Percentiles rank a stretch among this genome's conserved stretches.
Conservation (phyloP, 2,888 invertebrate genomes). For the Choristoneura rosaceana region DNA sequence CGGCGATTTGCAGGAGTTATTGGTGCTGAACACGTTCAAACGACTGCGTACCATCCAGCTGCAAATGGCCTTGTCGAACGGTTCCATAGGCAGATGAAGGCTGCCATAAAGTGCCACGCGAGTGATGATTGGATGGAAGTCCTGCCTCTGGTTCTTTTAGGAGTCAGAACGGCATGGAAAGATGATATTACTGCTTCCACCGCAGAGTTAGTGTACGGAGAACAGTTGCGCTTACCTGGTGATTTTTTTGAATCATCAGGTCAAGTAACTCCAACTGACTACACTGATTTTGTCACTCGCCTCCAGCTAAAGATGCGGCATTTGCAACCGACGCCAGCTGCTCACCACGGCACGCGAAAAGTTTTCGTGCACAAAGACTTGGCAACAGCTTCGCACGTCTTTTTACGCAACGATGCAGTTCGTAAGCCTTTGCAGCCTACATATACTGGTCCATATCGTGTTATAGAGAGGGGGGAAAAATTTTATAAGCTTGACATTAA, state of each 20-base stretch:
- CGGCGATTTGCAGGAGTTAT: neutral
- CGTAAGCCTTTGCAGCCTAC: slow-evolving; percentile 10
- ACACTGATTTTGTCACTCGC: slow-evolving; percentile 10
- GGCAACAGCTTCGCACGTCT: slow-evolving; percentile 11
- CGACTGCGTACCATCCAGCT: slow-evolving; percentile 43
- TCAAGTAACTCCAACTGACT: slow-evolving; percentile 1
- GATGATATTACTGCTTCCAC: slow-evolving; percentile 14
- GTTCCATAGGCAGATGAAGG: slow-evolving; percentile 56
- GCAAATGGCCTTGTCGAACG: slow-evolving; percentile 65
- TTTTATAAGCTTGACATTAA: slow-evolving; percentile 7
- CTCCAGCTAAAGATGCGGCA: neutral
- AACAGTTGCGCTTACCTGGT: slow-evolving; percentile 45
- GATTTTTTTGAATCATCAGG: slow-evolving; percentile 42
- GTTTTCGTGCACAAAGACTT: slow-evolving; percentile 9
- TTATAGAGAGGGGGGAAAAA: slow-evolving; percentile 20
- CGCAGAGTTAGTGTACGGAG: slow-evolving; percentile 43
- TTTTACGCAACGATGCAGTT: slow-evolving; percentile 1
- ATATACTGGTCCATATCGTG: slow-evolving; percentile 24
- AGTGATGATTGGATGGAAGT: slow-evolving; percentile 7
- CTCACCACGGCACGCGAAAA: neutral
- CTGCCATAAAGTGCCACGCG: slow-evolving; percentile 52
- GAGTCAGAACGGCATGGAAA: slow-evolving; percentile 18
- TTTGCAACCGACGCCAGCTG: slow-evolving; percentile 7
- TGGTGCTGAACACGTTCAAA: slow-evolving; percentile 10
- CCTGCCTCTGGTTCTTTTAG: slow-evolving; percentile 22